These are phyloP conservation scores for Boloria euphrosyne DNA, from an alignment of 2,888 invertebrate genomes.

Conservation along the genomic window DNA sequence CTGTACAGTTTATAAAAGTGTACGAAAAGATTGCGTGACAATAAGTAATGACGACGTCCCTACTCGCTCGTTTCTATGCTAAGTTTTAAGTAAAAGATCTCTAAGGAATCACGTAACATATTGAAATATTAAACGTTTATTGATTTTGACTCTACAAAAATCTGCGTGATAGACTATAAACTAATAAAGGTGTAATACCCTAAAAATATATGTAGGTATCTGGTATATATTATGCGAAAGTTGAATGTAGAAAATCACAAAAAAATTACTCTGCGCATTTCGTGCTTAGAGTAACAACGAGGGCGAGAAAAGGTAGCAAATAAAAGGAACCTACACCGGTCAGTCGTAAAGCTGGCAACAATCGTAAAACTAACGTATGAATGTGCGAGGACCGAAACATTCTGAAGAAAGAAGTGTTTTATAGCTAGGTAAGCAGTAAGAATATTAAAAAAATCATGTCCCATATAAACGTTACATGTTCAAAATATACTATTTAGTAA, in stretches of 20 bases:
- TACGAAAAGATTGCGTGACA: conserved; percentile 11
- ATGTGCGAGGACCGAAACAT: conserved; percentile 9
- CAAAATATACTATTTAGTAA: too few relatives aligned
- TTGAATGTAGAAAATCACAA: not conserved
- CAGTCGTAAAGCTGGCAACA: conserved; percentile 12
- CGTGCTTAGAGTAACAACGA: not conserved
- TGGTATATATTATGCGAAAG: not conserved
- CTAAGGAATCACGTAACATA: too few relatives aligned
- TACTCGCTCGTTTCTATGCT: conserved; percentile 8
- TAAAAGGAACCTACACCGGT: conserved; percentile 6
- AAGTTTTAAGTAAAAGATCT: conserved; percentile 1
- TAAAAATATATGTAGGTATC: too few relatives aligned
- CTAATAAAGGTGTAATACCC: too few relatives aligned
- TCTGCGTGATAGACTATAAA: too few relatives aligned
- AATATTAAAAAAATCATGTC: not conserved
- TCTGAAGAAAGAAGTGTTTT: not conserved
- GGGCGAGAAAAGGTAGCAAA: not conserved
- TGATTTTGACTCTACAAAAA: too few relatives aligned
- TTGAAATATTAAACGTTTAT: too few relatives aligned
- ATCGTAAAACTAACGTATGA: conserved; percentile 6
- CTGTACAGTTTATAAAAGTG: not conserved
- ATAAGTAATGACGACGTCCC: conserved; percentile 4
- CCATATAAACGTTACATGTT: not conserved
- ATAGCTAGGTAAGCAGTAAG: not conserved
- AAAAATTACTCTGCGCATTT: not conserved